phyloP scores from a whole-genome alignment of 2,888 invertebrate species.

The Loripinus fragilis region DNA sequence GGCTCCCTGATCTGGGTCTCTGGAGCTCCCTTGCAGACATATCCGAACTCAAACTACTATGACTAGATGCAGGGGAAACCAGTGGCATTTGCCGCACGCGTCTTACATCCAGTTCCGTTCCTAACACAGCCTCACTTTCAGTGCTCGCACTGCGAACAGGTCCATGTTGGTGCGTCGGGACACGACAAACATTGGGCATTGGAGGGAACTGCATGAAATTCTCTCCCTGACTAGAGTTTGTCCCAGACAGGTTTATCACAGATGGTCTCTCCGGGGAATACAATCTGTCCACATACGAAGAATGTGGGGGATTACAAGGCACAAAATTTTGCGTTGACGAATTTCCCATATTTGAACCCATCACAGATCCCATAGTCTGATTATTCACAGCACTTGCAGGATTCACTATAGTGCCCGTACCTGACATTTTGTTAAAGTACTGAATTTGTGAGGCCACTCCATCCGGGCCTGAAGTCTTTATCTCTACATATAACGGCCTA shows the following conservation, averaged over 20 bases:
- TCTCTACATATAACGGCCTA: slow-evolving; percentile 49
- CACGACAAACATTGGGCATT: slow-evolving; percentile 59
- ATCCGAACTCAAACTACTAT: slow-evolving; percentile 72
- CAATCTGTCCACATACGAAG: slow-evolving; percentile 30
- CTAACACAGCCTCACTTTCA: slow-evolving; percentile 56
- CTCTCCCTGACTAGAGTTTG: slow-evolving; percentile 58
- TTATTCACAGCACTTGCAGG: slow-evolving; percentile 29
- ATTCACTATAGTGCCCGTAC: not conserved
- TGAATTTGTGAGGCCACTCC: slow-evolving; percentile 59
- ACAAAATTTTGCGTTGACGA: slow-evolving; percentile 2
- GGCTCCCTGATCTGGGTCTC: slow-evolving; percentile 66
- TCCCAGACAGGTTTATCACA: slow-evolving; percentile 57
- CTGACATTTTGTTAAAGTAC: slow-evolving; percentile 53
- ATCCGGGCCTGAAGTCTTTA: slow-evolving; percentile 34
- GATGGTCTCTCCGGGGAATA: slow-evolving; percentile 47
- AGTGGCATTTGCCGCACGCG: slow-evolving; percentile 47
- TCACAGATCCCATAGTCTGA: slow-evolving; percentile 12
- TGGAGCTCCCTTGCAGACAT: slow-evolving; percentile 52
- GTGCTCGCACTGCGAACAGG: slow-evolving; percentile 51
- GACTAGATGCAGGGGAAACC: slow-evolving; percentile 75
- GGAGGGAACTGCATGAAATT: slow-evolving; percentile 61
- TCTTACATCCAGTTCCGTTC: slow-evolving; percentile 55
- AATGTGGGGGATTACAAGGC: slow-evolving; percentile 26
- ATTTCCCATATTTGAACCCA: slow-evolving; percentile 23
- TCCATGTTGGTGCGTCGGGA: slow-evolving; percentile 56